Evolutionary conservation across 2,113 vertebrate genomes (phyloP).

Genomic region (Hydrochoerus hydrochaeris): DNA sequence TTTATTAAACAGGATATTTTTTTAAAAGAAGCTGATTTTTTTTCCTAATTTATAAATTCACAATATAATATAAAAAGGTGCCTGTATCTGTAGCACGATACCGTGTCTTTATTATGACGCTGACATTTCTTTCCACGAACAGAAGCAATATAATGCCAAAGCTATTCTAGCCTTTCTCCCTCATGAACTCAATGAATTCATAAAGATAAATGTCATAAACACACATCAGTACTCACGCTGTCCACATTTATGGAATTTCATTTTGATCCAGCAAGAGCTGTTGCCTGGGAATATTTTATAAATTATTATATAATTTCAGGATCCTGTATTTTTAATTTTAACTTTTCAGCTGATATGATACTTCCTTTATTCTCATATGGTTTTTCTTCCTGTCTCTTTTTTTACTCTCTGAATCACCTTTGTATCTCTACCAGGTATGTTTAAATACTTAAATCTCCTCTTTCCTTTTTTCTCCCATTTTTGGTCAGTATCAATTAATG

Average conservation of each 20-base stretch:
- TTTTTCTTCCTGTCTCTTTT: neutral
- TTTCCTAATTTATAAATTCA: conserved; percentile 42
- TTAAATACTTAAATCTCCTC: neutral
- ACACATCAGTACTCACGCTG: conserved; percentile 52
- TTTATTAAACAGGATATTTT: conserved; percentile 55
- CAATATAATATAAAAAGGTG: conserved; percentile 62
- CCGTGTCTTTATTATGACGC: conserved; percentile 58
- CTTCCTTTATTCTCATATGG: neutral
- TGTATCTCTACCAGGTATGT: neutral
- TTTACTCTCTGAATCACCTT: neutral
- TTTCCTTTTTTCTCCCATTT: neutral
- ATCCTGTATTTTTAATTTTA: conserved; percentile 42
- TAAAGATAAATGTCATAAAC: conserved; percentile 76
- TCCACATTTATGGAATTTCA: conserved; percentile 59
- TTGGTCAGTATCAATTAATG: neutral
- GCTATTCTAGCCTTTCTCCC: conserved; percentile 55
- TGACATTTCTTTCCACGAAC: conserved; percentile 72
- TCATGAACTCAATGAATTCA: conserved; percentile 73
- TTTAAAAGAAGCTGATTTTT: neutral
- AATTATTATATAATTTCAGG: conserved; percentile 64
- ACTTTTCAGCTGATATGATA: neutral
- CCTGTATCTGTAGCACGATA: conserved; percentile 17
- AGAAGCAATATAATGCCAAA: conserved; percentile 65
- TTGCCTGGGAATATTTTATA: conserved; percentile 47
- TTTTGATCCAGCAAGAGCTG: conserved; percentile 45